Percentiles rank a stretch among this genome's conserved stretches.
Conservation (phyloP, 2,888 invertebrate species). For the Adineta ricciae region DNA sequence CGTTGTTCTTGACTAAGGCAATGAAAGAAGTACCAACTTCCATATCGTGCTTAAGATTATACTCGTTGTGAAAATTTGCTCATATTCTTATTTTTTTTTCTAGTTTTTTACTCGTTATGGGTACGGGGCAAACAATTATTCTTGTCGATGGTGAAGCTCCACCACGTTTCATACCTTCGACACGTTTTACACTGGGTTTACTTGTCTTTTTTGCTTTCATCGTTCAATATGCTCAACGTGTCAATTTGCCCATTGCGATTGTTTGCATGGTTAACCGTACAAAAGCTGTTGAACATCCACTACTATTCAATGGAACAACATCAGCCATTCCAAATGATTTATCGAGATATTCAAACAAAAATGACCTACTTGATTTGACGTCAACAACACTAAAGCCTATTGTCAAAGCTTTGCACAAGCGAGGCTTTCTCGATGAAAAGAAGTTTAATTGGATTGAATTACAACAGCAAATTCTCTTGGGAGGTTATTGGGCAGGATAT, state of each 20-base stretch:
- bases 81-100: neutral
- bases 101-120: neutral
- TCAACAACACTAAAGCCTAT: neutral
- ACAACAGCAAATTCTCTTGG: neutral
- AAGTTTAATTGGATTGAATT: neutral
- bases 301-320: too few species aligned
- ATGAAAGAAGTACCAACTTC: neutral
- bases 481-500: neutral
- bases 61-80: too few species aligned
- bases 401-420: neutral
- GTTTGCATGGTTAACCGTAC: neutral
- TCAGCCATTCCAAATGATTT: too few species aligned
- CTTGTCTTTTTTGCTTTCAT: neutral
- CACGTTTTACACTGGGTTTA: neutral
- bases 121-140: neutral
- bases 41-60: too few species aligned
- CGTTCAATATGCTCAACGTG: neutral
- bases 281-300: too few species aligned
- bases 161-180: neutral
- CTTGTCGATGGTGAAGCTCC: neutral
- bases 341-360: too few species aligned
- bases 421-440: neutral
- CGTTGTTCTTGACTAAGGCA: neutral
- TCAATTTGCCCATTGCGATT: neutral
- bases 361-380: conserved; percentile 42